phyloP scores from a whole-genome alignment of 2,888 invertebrate genomes.

The Hypolimnas misippus region DNA sequence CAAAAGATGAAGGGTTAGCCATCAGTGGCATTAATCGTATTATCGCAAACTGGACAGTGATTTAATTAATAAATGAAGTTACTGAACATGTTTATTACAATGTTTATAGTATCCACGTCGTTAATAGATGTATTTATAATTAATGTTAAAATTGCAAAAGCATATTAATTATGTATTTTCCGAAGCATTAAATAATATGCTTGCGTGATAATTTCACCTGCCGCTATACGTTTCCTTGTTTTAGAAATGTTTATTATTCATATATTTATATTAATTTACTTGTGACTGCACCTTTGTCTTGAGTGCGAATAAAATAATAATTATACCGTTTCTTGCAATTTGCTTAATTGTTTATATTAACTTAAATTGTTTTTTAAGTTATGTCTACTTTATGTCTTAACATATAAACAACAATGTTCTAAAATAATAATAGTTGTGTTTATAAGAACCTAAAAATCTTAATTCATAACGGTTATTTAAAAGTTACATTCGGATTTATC shows the following conservation, averaged over 20 bases:
- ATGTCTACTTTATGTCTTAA: neutral
- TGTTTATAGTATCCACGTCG: neutral
- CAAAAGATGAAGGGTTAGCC: neutral
- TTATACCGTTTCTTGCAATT: constrained; percentile 1
- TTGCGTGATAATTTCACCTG: constrained; percentile 41
- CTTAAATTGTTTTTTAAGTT: neutral
- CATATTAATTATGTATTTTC: constrained; percentile 25
- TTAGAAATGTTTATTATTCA: constrained; percentile 31
- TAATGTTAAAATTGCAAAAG: neutral
- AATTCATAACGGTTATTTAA: constrained; percentile 34
- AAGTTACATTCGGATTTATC: constrained; percentile 26
- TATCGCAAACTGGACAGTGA: neutral
- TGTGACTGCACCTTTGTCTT: constrained; percentile 19
- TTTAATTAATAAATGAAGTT: neutral
- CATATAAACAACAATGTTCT: neutral
- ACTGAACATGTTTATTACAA: too few species aligned
- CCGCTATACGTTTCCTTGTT: constrained; percentile 33
- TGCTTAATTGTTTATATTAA: neutral
- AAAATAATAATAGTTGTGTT: neutral
- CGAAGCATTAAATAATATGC: constrained; percentile 34
- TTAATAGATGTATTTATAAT: neutral
- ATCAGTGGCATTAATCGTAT: neutral
- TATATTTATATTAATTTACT: constrained; percentile 15
- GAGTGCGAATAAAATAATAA: constrained; percentile 7
- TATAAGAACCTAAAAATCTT: neutral